Percentiles rank a stretch among this genome's conserved stretches.
Evolutionary conservation across 2,797 vertebrate genomes (phyloP).

Genomic region (Pitangus sulphuratus): DNA sequence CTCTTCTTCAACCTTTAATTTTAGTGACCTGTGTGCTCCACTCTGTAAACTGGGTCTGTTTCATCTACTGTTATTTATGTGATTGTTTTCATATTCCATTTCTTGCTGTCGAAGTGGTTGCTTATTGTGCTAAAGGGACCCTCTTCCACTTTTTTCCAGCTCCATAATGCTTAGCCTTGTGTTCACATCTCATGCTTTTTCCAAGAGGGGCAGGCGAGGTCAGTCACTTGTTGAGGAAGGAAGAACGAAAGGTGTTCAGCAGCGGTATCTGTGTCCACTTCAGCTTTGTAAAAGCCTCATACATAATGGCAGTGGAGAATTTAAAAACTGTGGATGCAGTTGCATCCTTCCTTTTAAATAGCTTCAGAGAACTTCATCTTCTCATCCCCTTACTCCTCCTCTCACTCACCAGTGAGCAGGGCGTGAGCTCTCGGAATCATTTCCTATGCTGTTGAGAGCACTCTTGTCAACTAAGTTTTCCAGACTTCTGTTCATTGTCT

Average conservation of each 20-base stretch:
- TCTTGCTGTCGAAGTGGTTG: not conserved
- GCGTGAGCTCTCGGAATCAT: not conserved
- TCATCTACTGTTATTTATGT: not conserved
- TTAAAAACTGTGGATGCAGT: not conserved
- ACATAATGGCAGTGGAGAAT: not conserved
- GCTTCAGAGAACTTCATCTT: not conserved
- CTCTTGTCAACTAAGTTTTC: not conserved
- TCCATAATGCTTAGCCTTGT: not conserved
- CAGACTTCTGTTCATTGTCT: not conserved
- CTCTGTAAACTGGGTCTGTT: not conserved
- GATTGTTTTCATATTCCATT: not conserved
- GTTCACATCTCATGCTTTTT: not conserved
- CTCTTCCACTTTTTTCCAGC: not conserved
- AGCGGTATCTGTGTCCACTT: rapidly evolving
- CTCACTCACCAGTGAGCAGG: not conserved
- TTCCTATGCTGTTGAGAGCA: not conserved
- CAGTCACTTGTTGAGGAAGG: not conserved
- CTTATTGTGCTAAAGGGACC: not conserved
- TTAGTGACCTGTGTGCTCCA: not conserved
- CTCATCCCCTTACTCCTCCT: not conserved
- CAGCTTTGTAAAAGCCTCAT: not conserved
- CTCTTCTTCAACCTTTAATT: not conserved
- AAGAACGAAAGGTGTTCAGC: not conserved
- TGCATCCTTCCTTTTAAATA: not conserved
- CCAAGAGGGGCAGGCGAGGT: not conserved